Evolutionary conservation across 2,888 invertebrate genomes (phyloP), one percentile per base, ranked within the genome.

Genomic region (Volucella zonaria): DNA sequence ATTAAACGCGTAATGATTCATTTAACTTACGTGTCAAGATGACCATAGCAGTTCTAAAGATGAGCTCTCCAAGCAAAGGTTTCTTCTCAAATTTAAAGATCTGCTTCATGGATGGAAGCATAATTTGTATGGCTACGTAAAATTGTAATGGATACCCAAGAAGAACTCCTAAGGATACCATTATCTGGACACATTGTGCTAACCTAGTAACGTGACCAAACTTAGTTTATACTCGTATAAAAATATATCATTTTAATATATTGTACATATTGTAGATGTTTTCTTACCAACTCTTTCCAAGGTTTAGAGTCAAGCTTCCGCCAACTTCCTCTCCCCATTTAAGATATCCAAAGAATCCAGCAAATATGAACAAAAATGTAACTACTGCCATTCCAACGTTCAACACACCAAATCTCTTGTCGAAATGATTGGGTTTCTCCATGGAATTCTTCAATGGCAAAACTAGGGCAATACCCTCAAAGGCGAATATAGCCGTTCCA

Each of bases 381-480:
- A 98, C 97, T 45, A 96, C 92, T 9, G 94, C 92, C 97, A 98
- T 98, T 64, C 97, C 97, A 1, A 97, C 94, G 90, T 98, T 98
- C 23, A 99, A 92, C 1, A 98, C 97, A 1, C 99, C 99, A 9
- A 95, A 90, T 6, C 95, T 94, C 82, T 94, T 96, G 88, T 95
- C 95, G 92, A 99, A 98, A 87, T 94, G 93, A 74, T 94, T 93
- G 0, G 97, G 97, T 14, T 94, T 93, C 87, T 93, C 94, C 98
- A 99, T 98, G 90, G 97, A 96, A 90, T 97, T 97, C 92, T 98
- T 97, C 88, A 99, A 91, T 0, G 99, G 99, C 82, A 99, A 92
- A n/a, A 98, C 97, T 93, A 97, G 92, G 70, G 96, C 96, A 87
- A 99, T 99, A 85, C 98, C 99, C 93, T 99, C 99, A 90, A 99